Conservation (phyloP, 1,140 invertebrate species). For the Eurosta solidaginis region DNA sequence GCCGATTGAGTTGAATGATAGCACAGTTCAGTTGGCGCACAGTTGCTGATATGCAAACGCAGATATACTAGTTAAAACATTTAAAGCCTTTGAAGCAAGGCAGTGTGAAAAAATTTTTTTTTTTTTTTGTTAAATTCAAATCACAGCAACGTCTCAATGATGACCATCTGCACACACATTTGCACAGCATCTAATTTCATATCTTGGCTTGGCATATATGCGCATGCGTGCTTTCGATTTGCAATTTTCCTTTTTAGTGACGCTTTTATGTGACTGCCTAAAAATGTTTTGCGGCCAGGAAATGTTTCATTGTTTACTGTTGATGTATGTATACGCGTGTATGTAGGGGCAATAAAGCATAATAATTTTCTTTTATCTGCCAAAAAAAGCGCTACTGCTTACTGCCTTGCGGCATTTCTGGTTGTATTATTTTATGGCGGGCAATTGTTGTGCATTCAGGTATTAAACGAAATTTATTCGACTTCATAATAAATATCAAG, state of each 20-base stretch:
- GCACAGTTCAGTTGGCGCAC: neutral
- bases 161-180: too few relatives aligned
- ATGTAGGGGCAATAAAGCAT: neutral
- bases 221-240: conserved; percentile 21
- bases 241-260: conserved; percentile 18
- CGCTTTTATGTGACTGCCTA: conserved; percentile 1
- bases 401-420: neutral
- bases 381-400: neutral
- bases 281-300: neutral
- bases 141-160: too few relatives aligned
- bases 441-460: conserved; percentile 8
- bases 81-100: neutral
- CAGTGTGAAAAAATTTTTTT: too few relatives aligned
- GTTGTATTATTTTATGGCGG: conserved; percentile 15
- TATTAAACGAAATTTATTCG: neutral
- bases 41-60: neutral
- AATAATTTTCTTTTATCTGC: neutral
- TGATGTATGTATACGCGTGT: neutral
- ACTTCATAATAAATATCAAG: neutral
- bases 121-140: too few relatives aligned
- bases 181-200: conserved; percentile 12
- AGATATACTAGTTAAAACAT: neutral
- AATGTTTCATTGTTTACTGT: neutral
- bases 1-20: conserved; percentile 19
- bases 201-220: conserved; percentile 13